A percentile compares a stretch with the other conserved stretches of the same genome.
These are phyloP conservation scores for Erpetoichthys calabaricus DNA, from an alignment of 2,797 vertebrate species.

Conservation along the genomic window DNA sequence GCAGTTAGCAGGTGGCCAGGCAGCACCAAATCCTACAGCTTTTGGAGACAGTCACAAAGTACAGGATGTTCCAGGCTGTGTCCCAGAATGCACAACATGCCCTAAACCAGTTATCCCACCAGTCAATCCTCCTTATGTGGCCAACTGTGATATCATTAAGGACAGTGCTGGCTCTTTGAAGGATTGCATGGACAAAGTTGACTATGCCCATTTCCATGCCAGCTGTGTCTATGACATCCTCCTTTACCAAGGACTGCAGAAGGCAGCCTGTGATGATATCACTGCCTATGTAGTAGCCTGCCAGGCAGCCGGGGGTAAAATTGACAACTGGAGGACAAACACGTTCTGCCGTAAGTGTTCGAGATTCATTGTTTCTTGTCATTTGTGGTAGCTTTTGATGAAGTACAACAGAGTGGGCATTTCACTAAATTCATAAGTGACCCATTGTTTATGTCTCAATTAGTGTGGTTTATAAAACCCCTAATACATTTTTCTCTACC, in stretches of 20 bases:
- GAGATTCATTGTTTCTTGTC: not conserved
- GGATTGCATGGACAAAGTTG: conserved; percentile 23
- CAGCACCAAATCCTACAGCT: conserved; percentile 17
- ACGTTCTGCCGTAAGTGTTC: conserved; percentile 40
- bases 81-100: conserved; percentile 31
- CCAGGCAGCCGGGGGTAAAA: conserved; percentile 25
- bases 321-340: conserved; percentile 32
- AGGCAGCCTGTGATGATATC: conserved; percentile 38
- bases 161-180: conserved; percentile 30
- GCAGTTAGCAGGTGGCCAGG: conserved; percentile 24
- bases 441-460: not conserved
- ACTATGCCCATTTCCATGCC: conserved; percentile 28
- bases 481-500: conserved; percentile 4
- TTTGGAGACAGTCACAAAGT: conserved; percentile 48
- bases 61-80: conserved; percentile 15
- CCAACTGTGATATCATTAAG: conserved; percentile 38
- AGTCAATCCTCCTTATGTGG: conserved; percentile 10
- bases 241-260: conserved; percentile 31
- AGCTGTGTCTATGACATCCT: conserved; percentile 44
- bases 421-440: not conserved
- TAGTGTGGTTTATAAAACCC: not conserved
- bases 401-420: not conserved
- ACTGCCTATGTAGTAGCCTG: conserved; percentile 31
- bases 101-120: conserved; percentile 12
- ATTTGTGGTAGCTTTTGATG: not conserved